Base-by-base conservation (phyloP, 2,797 vertebrate genomes). In the Lateolabrax maculatus region DNA sequence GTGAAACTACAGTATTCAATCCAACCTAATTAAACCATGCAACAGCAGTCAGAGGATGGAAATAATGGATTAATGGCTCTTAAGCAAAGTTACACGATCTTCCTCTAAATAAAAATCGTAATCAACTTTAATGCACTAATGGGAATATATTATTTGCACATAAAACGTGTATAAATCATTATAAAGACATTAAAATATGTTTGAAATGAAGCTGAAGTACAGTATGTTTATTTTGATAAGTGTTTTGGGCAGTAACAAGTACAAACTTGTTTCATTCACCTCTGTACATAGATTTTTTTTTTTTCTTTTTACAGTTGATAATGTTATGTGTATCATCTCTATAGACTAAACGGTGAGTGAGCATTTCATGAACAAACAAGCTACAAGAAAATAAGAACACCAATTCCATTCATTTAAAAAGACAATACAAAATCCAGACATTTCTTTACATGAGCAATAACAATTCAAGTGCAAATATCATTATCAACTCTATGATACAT, bases 401-500 rank as follows among this genome's bases (percentile, higher is more conserved):
- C 93, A 92, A 95, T 93, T 96, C 93, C 93, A 95, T 96, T 95
- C 95, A 95, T 95, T 95, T 96, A 95, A 96, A 97, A 98, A 96
- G 96, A 97, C 96, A 93, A 95, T 97, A 98, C 96, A 97, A 98
- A 98, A 98, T 97, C 95, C 97, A 97, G 96, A 98, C 96, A 96
- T 97, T 97, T 97, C 88, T 95, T 97, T 97, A 98, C 97, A 98
- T 96, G 95, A 97, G 97, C 96, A 98, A 96, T 96, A 97, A 98
- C 95, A 95, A 93, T 95, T 95, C 97, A 98, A 98, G 97, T 98
- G 98, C 98, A 99, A 99, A 98, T 98, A 98, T 97, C 94, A 96
- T 97, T 95, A 96, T 95, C 95, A 96, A 97, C 96, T 96, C 96
- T 95, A 94, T 94, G 94, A 95, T 95, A 95, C 95, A 93, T 94